Percentiles rank a stretch among this genome's conserved stretches.
Conservation (phyloP, 2,113 vertebrate species). For the Edolisoma coerulescens region DNA sequence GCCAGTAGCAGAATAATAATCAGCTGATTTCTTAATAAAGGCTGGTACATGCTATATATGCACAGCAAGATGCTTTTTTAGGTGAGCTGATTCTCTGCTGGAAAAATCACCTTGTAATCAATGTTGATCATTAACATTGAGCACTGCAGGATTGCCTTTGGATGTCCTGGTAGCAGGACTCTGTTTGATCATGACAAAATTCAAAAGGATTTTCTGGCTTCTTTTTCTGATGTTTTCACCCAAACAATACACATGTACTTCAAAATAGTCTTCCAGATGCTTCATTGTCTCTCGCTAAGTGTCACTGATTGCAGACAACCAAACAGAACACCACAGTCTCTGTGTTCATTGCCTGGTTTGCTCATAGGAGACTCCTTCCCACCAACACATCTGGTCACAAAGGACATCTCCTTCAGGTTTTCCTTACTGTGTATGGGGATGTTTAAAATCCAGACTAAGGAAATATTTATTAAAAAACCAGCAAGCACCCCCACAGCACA, state of each 20-base stretch:
- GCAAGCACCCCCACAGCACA: background rate
- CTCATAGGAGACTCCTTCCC: background rate
- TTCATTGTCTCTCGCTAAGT: background rate
- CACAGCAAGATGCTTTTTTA: background rate
- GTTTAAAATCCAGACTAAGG: background rate
- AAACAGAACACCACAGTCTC: background rate
- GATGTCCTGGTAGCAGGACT: background rate
- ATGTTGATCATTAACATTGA: background rate
- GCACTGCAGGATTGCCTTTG: background rate
- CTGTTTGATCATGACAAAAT: background rate
- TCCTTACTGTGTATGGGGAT: background rate
- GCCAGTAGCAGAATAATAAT: constrained; percentile 32
- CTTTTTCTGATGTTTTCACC: background rate
- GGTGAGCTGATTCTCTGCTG: background rate
- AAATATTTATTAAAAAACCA: background rate
- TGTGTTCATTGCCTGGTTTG: background rate
- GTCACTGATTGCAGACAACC: background rate
- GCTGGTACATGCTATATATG: background rate
- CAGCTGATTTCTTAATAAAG: background rate
- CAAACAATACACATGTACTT: background rate
- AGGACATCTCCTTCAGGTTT: fast-evolving
- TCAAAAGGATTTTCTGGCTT: background rate
- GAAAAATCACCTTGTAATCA: background rate
- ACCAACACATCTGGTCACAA: background rate
- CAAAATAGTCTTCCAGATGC: background rate